phyloP scores from a whole-genome alignment of 2,113 vertebrate species.

The Chrysemys picta region DNA sequence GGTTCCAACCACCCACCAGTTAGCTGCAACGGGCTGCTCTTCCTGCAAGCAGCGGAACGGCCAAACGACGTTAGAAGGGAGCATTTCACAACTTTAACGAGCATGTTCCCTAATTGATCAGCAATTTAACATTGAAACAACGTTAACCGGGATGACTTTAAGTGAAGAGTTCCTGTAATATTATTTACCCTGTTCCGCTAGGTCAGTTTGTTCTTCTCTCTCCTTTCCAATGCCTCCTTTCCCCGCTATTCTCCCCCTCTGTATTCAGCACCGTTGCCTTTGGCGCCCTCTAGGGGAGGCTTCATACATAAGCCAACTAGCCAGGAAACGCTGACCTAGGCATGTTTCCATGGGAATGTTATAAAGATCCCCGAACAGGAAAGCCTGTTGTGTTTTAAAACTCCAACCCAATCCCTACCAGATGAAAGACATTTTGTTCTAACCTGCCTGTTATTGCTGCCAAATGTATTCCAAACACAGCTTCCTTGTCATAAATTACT shows the following conservation, averaged over 20 bases:
- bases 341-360: neutral
- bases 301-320: too few species aligned
- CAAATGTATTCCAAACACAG: neutral
- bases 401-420: neutral
- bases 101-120: too few species aligned
- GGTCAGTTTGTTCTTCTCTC: neutral
- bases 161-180: neutral
- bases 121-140: too few species aligned
- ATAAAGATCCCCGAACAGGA: neutral
- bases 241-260: neutral
- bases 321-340: neutral
- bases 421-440: neutral
- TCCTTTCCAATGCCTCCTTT: neutral
- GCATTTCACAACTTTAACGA: too few species aligned
- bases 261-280: neutral
- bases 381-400: neutral
- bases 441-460: neutral
- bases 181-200: neutral
- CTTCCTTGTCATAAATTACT: neutral
- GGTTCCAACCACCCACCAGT: too few species aligned
- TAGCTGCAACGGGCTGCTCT: too few species aligned
- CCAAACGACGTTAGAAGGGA: too few species aligned
- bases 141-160: too few species aligned
- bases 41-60: too few species aligned
- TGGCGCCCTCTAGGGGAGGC: neutral